Evolutionary conservation across 2,888 invertebrate genomes (phyloP), one percentile per base, ranked within the genome.

Genomic region (Boloria selene): DNA sequence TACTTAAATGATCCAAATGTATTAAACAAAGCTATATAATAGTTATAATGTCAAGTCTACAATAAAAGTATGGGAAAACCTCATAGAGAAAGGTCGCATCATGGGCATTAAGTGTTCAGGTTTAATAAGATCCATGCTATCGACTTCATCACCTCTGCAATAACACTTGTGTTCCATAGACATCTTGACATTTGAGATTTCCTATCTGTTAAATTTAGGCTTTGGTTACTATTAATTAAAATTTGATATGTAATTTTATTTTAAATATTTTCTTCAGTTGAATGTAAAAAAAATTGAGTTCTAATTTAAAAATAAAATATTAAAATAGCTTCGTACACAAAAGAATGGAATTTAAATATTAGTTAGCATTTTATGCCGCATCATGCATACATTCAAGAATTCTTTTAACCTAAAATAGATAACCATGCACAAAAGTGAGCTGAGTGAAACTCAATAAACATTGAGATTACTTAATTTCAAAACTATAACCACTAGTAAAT

Each of bases 21-120:
- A 50, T 7, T 50, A 17, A 13, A 10, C 13, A 50, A 1, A 13
- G 1, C 16, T 51, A 18, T 7, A 18, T 18, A 17, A 17, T 16
- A 17, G 7, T 13, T 18, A 44, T 17, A 47, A 13, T 42, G 17
- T 13, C 17, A 38, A 16, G 13, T 13, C 38, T 47, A 47, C 38
- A n/a, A 47, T 26, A 62, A 5, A 13, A 18, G 10, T 13, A 22
- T 13, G 18, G n/a, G 0, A 59, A 22, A 56, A 92, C 92, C 92
- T 92, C 89, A 91, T 86, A 6, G 90, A 90, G 76, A 91, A 91
- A 0, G 92, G 91, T 71, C 91, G 88, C 89, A 92, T 90, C 91
- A 91, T 90, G 0, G 92, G 92, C 82, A 91, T 80, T 26, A 92
- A 83, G 70, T 91, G 90, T 65, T 87, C 83, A 0, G 91, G 90